Evolutionary conservation across 2,888 invertebrate genomes (phyloP), one percentile per base, ranked within the genome.

Genomic region (Diabrotica balteata): DNA sequence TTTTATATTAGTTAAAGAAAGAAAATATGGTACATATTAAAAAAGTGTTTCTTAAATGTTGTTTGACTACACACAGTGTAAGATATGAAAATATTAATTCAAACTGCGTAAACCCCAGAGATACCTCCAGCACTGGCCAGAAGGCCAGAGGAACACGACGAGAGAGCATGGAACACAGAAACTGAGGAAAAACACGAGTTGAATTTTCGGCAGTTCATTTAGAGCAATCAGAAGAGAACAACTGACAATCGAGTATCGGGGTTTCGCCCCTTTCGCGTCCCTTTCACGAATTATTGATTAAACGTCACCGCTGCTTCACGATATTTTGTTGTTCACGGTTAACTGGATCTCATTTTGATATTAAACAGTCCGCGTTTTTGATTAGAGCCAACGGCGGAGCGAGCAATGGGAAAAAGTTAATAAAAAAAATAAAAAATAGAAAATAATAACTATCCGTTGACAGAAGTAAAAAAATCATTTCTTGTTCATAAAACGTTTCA

Each of bases 321-420:
- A 67, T 57, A 61, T 66, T 66, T 66, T 62, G 61, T 66, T 66
- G 55, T 66, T 66, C 58, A 61, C 66, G 45, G 58, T 63, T 63
- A 59, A 67, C 58, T 59, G 54, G 50, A 52, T 63, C 32, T 54
- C 62, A 59, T 59, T 67, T 59, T 50, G 52, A 64, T 58, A 64
- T 63, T 63, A 59, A 67, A 61, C 57, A 61, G 51, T 55, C 51
- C 55, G 50, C 54, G 66, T 61, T 61, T 61, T 61, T n/a, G 51
- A 60, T 61, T 66, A 67, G 59, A 44, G 44, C 17, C 54, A 54
- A 43, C 10, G 54, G 44, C 54, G n/a, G 54, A 54, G 44, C 54
- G 7, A n/a, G 7, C 4, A 42, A n/a, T 7, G 9, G 43, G 42
- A 43, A n/a, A 9, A 10, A 49, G 11, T n/a, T 7, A 10, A n/a